Conservation (phyloP, 2,888 invertebrate species). For the Harmothoe impar region DNA sequence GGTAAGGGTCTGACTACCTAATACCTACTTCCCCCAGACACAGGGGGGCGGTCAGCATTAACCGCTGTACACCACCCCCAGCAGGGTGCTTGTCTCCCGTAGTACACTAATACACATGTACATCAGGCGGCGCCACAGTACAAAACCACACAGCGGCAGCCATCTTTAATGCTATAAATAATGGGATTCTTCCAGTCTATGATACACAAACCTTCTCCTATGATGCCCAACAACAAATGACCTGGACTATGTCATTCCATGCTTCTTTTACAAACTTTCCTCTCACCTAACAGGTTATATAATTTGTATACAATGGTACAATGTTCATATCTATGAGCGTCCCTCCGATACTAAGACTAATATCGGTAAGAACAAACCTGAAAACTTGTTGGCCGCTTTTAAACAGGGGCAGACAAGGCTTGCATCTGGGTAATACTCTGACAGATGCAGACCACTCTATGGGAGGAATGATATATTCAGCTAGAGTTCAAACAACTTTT, state of each 20-base stretch:
- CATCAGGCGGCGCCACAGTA: too few species aligned
- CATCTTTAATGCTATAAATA: slow-evolving; percentile 38
- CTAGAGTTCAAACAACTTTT: slow-evolving; percentile 2
- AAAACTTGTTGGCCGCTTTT: background rate
- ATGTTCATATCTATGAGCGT: background rate
- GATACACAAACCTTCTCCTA: background rate
- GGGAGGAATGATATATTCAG: slow-evolving; percentile 16
- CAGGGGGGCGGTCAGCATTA: too few species aligned
- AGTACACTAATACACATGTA: too few species aligned
- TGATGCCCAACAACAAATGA: background rate
- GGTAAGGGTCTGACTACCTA: too few species aligned
- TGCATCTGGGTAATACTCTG: background rate
- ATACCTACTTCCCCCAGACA: too few species aligned
- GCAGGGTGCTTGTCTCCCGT: too few species aligned
- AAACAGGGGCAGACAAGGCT: background rate
- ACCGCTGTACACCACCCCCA: too few species aligned
- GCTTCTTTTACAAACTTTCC: background rate
- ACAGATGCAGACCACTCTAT: background rate
- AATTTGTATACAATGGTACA: background rate
- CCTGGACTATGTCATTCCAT: background rate
- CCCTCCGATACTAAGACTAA: background rate
- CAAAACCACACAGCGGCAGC: background rate
- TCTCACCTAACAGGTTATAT: background rate
- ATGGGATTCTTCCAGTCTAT: background rate
- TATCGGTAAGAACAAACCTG: background rate